A percentile compares a stretch with the other conserved stretches of the same genome.
phyloP scores from a whole-genome alignment of 37 sponge, comb jelly and placozoan genomes.

The Crambe crambe region DNA sequence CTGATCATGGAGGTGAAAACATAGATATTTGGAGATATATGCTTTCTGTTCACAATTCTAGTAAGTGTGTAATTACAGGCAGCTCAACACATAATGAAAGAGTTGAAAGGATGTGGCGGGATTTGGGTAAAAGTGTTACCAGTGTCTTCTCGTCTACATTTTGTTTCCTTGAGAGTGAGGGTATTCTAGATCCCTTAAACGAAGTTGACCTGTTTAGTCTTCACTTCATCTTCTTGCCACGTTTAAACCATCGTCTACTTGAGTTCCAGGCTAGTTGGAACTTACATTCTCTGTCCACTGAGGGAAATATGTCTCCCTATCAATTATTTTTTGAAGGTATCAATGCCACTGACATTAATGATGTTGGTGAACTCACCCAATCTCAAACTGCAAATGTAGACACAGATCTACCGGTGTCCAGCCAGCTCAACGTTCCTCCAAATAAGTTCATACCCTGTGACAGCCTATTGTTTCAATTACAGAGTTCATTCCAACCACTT shows the following conservation, averaged over 20 bases:
- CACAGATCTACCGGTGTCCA: too few relatives aligned
- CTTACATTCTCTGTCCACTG: neutral
- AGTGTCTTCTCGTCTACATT: neutral
- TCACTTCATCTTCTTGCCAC: neutral
- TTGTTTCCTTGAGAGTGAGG: neutral
- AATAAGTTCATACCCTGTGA: too few relatives aligned
- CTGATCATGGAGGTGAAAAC: neutral
- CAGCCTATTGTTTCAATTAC: too few relatives aligned
- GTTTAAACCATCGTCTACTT: neutral
- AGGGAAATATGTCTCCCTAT: neutral
- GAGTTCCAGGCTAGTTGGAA: neutral
- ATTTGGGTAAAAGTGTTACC: conserved; percentile 17
- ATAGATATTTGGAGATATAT: neutral
- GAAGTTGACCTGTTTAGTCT: neutral
- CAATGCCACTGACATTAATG: too few relatives aligned
- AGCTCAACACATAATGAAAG: conserved; percentile 16
- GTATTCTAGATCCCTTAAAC: neutral
- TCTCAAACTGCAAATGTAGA: too few relatives aligned
- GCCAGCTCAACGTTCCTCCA: too few relatives aligned
- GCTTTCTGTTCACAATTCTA: neutral
- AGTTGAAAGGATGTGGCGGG: conserved; percentile 27
- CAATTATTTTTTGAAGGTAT: neutral
- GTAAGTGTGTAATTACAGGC: conserved; percentile 7
- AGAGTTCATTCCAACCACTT: too few relatives aligned
- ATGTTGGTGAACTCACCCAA: too few relatives aligned